Base-by-base conservation (phyloP, 1,140 invertebrate genomes). In the fruit fly (Drosophila melanogaster) region DNA sequence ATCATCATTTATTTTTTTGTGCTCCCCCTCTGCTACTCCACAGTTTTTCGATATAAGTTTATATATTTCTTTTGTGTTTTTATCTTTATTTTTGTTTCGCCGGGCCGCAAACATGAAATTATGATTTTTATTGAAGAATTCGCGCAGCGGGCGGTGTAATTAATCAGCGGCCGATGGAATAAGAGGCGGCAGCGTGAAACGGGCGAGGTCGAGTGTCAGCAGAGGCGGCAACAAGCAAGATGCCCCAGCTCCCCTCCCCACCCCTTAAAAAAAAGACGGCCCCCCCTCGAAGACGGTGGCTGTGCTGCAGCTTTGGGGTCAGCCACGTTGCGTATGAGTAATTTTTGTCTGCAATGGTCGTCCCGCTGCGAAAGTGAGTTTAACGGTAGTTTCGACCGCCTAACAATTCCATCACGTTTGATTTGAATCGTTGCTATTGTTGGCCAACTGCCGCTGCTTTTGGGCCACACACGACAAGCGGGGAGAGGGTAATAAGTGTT, bases 91-190 rank as follows among this genome's bases (percentile, higher is more conserved):
- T 64, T 75, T 53, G 58, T 76, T 77, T 55, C 60, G 73, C 46
- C 51, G 74, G 74, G 77, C 77, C 81, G 77, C 73, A 77, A 85
- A 85, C 81, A 85, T 67, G 79, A 89, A 89, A 89, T 87, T 87
- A 87, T 87, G 85, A 90, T 89, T 89, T 89, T 89, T 89, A 89
- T 89, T 89, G 84, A 89, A 86, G 84, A 89, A 89, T 89, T 89
- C 77, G 84, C 84, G 72, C 84, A 89, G 84, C 84, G 84, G 84
- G 84, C 85, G 84, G 84, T 89, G 84, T 89, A 89, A 89, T 89
- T 89, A 89, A 89, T 89, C 84, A 89, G 84, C 77, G 73, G 49
- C 54, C 49, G 51, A 74, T 67, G 77, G 81, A 77, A 70, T 71
- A 53, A 51, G 50, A 50, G 44, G 38, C 57, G 41, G 57, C 61